Conservation (phyloP, 2,113 vertebrate species). For the Aramus guarauna region DNA sequence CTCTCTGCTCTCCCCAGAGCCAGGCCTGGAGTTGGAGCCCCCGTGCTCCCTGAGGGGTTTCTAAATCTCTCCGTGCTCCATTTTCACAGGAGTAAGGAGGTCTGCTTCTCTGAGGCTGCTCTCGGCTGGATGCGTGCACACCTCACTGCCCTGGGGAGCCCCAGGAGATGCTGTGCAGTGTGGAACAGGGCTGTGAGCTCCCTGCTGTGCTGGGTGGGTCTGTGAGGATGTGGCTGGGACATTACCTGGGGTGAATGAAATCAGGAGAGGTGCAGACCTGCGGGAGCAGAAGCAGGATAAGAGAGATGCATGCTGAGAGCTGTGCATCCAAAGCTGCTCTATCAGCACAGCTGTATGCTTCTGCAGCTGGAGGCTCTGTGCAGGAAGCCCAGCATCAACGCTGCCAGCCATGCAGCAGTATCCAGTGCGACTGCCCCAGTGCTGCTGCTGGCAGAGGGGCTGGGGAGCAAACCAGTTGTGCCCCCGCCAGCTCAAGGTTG, state of each 20-base stretch:
- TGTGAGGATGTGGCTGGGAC: neutral
- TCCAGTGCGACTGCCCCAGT: neutral
- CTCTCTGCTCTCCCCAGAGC: neutral
- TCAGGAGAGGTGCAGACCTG: neutral
- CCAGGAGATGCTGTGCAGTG: fast-evolving
- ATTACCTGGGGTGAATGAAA: neutral
- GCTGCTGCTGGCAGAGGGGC: neutral
- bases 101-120: neutral
- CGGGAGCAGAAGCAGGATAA: neutral
- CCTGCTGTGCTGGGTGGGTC: neutral
- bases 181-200: neutral
- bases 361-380: neutral
- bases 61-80: neutral
- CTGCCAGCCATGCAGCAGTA: neutral
- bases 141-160: fast-evolving
- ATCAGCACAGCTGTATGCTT: neutral
- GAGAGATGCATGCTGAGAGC: neutral
- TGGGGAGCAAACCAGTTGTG: neutral
- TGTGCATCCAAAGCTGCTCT: neutral
- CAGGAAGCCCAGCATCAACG: neutral
- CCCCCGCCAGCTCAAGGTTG: neutral
- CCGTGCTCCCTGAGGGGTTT: neutral
- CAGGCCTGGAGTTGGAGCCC: neutral
- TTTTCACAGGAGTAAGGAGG: neutral
- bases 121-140: neutral